These are phyloP conservation scores for Falco concolor DNA, from an alignment of 2,797 vertebrate genomes.

Conservation along the genomic window DNA sequence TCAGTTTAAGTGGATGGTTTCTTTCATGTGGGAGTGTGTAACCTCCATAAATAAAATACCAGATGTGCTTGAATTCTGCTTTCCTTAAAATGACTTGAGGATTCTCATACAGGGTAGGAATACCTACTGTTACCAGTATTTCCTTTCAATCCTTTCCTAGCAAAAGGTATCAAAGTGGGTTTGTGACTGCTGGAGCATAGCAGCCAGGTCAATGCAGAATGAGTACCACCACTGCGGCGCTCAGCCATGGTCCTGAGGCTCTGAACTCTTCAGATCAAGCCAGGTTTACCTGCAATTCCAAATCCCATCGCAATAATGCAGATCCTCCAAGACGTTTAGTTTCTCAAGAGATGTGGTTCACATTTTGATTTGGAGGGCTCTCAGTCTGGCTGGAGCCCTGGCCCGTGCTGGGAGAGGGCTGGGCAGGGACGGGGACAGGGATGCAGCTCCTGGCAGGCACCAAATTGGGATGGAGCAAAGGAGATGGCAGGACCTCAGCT, in stretches of 20 bases:
- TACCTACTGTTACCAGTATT: not conserved
- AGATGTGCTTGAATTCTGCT: slow-evolving; percentile 13
- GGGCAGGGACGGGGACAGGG: not conserved
- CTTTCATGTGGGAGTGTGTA: slow-evolving; percentile 29
- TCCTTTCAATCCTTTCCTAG: not conserved
- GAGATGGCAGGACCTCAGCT: not conserved
- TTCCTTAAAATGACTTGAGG: not conserved
- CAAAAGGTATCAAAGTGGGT: not conserved
- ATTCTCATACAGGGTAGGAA: not conserved
- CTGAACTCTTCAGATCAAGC: not conserved
- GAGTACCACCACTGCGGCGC: fast-evolving
- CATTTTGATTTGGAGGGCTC: not conserved
- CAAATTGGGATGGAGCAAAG: not conserved
- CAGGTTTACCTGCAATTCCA: not conserved
- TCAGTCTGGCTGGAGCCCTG: not conserved
- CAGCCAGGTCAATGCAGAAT: not conserved
- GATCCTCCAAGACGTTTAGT: not conserved
- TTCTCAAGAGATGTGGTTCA: not conserved
- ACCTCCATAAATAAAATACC: slow-evolving; percentile 20
- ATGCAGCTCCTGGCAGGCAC: not conserved
- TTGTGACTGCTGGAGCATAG: not conserved
- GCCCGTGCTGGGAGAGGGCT: not conserved
- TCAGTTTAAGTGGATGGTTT: not conserved
- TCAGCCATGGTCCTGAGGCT: not conserved
- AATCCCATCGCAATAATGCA: not conserved